Base-by-base conservation (phyloP, 2,113 vertebrate species). In the Cyanocitta stelleri region DNA sequence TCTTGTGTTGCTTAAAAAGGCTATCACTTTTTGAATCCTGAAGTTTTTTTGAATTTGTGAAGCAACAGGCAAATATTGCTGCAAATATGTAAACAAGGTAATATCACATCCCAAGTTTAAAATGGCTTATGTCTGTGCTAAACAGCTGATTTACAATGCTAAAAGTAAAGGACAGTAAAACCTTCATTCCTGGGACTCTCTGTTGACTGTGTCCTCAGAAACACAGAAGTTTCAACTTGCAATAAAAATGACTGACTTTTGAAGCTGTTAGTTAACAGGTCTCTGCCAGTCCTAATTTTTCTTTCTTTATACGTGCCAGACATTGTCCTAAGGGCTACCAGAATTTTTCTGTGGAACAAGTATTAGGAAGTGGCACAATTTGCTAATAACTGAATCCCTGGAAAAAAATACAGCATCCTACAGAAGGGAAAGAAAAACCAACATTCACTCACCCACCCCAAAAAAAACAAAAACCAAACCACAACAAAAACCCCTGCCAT, bases 231-330 rank as follows among this genome's bases (percentile, higher is more conserved):
- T 94, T 95, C 93, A 64, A 75, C 51, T 74, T 69, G 86, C 88
- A 93, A 96, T 89, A 97, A 88, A 95, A 80, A 97, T 56, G 33
- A 30, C 52, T 94, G 80, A 93, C 90, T 91, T 90, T 75, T 89
- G 27, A 92, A 89, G 68, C 82, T 66, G 68, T 26, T 71, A 52
- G 87, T 84, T 82, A 67, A 56, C 0, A 2, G 16, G 44, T 72
- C 69, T 78, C 64, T 64, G 33, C 23, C 87, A 84, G 49, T 58
- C 22, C 33, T 56, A 16, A 24, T 69, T 84, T 51, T 74, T 54
- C 29, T 82, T 66, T 64, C 74, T 96, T 95, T 32, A 54, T 91
- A 86, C 11, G 22, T 75, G 32, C 79, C 89, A 88, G 66, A 58
- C 29, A 9, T 64, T 92, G 35, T 82, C 80, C 77, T 80, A 72